phyloP scores from a whole-genome alignment of 2,113 vertebrate genomes.

The Nymphicus hollandicus region DNA sequence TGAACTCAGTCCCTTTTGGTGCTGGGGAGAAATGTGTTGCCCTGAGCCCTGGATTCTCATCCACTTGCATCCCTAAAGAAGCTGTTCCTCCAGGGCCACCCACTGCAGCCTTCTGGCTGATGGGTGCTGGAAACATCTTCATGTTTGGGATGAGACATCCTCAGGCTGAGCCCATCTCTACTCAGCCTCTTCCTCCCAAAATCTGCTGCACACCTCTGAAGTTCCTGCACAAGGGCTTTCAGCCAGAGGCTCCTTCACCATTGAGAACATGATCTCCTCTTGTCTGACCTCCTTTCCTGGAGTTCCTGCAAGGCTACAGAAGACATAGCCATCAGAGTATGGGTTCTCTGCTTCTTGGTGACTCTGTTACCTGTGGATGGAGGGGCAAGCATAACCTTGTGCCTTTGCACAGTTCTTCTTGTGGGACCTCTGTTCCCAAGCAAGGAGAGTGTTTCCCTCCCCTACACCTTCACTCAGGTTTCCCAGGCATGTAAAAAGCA shows the following conservation, averaged over 20 bases:
- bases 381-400: not conserved
- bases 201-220: not conserved
- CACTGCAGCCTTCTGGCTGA: not conserved
- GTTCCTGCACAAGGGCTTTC: not conserved
- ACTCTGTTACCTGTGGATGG: not conserved
- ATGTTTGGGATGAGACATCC: not conserved
- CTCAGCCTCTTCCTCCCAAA: not conserved
- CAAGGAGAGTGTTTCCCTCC: not conserved
- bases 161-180: not conserved
- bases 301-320: not conserved
- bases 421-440: not conserved
- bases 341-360: accelerated
- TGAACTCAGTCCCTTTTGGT: not conserved
- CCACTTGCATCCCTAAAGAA: not conserved
- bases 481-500: not conserved
- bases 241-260: not conserved
- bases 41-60: not conserved
- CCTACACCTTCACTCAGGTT: not conserved
- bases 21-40: not conserved
- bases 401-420: not conserved
- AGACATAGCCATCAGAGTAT: not conserved
- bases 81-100: not conserved
- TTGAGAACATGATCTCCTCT: not conserved
- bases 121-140: not conserved
- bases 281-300: not conserved